Evolutionary conservation across 1,140 invertebrate genomes (phyloP).

Genomic region (Olivierus martensii): DNA sequence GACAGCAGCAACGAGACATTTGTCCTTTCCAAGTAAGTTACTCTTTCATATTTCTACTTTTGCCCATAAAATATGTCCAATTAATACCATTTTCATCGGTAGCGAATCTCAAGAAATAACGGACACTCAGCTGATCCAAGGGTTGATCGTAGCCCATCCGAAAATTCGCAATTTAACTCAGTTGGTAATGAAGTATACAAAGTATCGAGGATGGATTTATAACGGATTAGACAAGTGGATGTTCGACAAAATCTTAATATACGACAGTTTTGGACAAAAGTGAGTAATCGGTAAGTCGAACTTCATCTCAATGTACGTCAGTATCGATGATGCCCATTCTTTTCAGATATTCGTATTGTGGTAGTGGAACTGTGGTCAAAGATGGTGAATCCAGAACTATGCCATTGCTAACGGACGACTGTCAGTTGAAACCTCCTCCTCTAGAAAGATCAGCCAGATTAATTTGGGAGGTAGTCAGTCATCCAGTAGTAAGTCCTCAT

Average conservation of each 20-base stretch:
- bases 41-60: neutral
- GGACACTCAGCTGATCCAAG: conserved; percentile 16
- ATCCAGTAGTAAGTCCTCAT: conserved; percentile 8
- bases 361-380: neutral
- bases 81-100: too few relatives aligned
- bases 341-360: conserved; percentile 1
- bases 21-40: conserved; percentile 58
- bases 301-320: too few relatives aligned
- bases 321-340: neutral
- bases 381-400: conserved; percentile 4
- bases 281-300: conserved; percentile 28
- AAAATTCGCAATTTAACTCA: conserved; percentile 53
- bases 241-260: conserved; percentile 65
- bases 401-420: conserved; percentile 1
- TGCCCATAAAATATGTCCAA: neutral
- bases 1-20: conserved; percentile 74
- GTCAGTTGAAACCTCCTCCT: conserved; percentile 5
- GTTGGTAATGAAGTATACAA: conserved; percentile 64
- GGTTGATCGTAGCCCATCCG: conserved; percentile 72
- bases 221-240: conserved; percentile 52
- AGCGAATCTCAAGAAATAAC: conserved; percentile 60
- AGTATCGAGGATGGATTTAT: conserved; percentile 83
- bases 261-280: conserved; percentile 70
- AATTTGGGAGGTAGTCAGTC: conserved; percentile 15
- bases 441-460: conserved; percentile 7